A percentile compares a stretch with the other conserved stretches of the same genome.
Evolutionary conservation across 2,797 vertebrate genomes (phyloP).

Genomic region (Phrynocephalus forsythii): DNA sequence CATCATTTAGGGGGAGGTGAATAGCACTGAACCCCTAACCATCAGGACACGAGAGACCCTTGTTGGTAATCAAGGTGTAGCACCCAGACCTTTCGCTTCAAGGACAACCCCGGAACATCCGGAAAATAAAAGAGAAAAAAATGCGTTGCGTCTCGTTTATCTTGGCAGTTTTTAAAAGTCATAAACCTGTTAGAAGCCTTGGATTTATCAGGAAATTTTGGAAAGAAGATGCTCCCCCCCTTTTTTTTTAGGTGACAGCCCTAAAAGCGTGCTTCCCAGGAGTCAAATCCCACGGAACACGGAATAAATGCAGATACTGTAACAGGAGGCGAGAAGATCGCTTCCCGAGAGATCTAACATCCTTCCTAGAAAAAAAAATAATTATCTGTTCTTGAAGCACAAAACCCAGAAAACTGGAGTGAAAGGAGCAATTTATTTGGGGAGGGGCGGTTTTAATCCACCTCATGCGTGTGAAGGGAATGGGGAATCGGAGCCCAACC

Average conservation of each 20-base stretch:
- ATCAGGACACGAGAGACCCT: too few relatives aligned
- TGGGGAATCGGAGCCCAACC: too few relatives aligned
- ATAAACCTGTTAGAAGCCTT: not conserved
- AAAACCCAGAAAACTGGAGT: not conserved
- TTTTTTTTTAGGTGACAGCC: not conserved
- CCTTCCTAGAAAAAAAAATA: too few relatives aligned
- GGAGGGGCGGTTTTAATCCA: not conserved
- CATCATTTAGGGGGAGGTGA: too few relatives aligned
- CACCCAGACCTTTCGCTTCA: too few relatives aligned
- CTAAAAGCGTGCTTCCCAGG: not conserved
- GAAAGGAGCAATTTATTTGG: not conserved
- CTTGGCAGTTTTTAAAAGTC: not conserved
- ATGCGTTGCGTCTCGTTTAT: not conserved
- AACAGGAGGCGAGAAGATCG: too few relatives aligned
- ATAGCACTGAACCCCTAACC: too few relatives aligned
- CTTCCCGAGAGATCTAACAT: not conserved
- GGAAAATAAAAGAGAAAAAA: not conserved
- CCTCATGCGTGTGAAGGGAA: not conserved
- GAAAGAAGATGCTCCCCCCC: not conserved
- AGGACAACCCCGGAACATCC: too few relatives aligned
- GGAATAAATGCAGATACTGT: not conserved
- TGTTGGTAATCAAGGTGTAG: too few relatives aligned
- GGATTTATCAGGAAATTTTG: not conserved
- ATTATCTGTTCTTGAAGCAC: not conserved
- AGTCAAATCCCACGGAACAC: not conserved